These are phyloP conservation scores for Eupristina koningsbergeri DNA, from an alignment of 1,140 invertebrate genomes.

Conservation along the genomic window DNA sequence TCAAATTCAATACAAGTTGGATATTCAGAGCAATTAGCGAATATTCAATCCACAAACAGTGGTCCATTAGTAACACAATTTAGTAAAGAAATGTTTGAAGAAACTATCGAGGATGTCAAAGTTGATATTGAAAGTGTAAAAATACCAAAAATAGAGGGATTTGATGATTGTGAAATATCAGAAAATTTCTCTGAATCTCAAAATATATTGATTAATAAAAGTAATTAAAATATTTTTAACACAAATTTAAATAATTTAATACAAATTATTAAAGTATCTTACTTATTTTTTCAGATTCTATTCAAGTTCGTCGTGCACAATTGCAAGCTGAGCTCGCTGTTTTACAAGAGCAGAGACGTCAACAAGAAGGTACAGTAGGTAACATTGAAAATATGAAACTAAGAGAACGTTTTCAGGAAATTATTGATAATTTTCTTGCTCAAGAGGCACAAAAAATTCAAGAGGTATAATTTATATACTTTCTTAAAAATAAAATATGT, in stretches of 20 bases:
- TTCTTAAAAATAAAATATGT: not conserved
- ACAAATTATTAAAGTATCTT: conserved; percentile 24
- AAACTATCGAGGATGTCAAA: conserved; percentile 57
- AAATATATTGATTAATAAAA: conserved; percentile 60
- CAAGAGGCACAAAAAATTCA: conserved; percentile 87
- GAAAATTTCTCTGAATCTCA: conserved; percentile 63
- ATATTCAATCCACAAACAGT: conserved; percentile 61
- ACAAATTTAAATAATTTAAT: not conserved
- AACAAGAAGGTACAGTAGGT: conserved; percentile 87
- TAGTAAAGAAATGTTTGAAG: conserved; percentile 75
- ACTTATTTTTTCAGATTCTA: conserved; percentile 60
- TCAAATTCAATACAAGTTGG: conserved; percentile 79
- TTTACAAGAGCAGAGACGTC: conserved; percentile 79
- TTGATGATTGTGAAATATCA: conserved; percentile 62
- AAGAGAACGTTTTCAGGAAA: conserved; percentile 86
- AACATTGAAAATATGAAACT: conserved; percentile 90
- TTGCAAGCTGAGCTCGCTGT: conserved; percentile 81
- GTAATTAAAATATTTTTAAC: conserved; percentile 55
- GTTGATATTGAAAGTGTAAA: conserved; percentile 57
- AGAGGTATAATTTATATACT: conserved; percentile 74
- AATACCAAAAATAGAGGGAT: conserved; percentile 66
- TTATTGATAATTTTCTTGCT: conserved; percentile 82
- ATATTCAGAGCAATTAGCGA: conserved; percentile 67
- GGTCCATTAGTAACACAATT: conserved; percentile 73
- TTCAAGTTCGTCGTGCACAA: conserved; percentile 69